Evolutionary conservation across 2,888 invertebrate genomes (phyloP), one percentile per base, ranked within the genome.

Genomic region (Spicauda simplicius): DNA sequence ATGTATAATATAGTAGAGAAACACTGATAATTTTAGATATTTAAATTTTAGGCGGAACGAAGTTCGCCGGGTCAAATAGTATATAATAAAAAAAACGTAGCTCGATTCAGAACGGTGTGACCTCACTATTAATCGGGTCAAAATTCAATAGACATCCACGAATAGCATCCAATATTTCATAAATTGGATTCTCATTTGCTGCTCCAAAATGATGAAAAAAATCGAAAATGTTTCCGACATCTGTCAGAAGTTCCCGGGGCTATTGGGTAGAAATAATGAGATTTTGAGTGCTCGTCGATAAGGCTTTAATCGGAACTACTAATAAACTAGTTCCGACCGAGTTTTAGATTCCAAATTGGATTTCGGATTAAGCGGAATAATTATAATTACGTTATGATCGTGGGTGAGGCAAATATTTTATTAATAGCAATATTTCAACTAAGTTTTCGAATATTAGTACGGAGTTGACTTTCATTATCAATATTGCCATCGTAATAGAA

Each of bases 211-310:
- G 7, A 65, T 54, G 45, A 48, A 59, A 65, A 66, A 59, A n/a
- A 55, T 56, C 16, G 16, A 59, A 60, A 66, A 66, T 61, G 59
- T 60, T 66, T 48, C n/a, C 37, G 60, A 60, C 66, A 66, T 66
- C 66, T 66, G 60, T 19, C 50, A 48, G 25, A 66, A 60, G 55
- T 60, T 66, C 20, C 55, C 54, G 48, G 3, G 60, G 60, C 66
- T 55, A 60, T 50, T 60, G 55, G 55, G 60, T 60, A 45, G 66
- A 66, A 55, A 60, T 66, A 66, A 66, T 66, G 66, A 55, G 66
- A 66, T 55, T 66, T 66, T 66, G 66, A 66, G 20, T 20, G 60
- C 33, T 62, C 45, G 6, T 33, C 41, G 54, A 45, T 55, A 60
- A 55, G 50, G 48, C 66, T 60, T 66, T 55, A 55, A 66, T 66